phyloP scores from a whole-genome alignment of 2,113 vertebrate species.

The Halcyon malimbica region DNA sequence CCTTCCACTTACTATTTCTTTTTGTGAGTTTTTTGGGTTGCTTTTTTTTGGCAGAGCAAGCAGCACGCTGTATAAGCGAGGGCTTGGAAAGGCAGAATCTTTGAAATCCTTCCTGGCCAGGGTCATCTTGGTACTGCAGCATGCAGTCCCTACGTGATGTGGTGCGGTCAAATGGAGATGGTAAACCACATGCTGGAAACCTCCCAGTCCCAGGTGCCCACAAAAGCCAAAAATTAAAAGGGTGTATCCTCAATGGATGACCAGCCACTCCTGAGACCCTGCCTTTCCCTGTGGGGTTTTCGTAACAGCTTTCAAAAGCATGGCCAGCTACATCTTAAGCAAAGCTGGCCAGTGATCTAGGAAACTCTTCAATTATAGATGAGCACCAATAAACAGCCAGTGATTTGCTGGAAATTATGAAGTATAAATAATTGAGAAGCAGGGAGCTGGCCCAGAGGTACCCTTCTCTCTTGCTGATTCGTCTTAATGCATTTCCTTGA shows the following conservation, averaged over 20 bases:
- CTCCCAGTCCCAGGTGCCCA: conserved; percentile 75
- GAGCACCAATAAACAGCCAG: conserved; percentile 80
- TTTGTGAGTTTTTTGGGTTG: no score
- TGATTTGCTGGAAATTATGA: conserved; percentile 83
- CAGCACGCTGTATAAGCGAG: not conserved
- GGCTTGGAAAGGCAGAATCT: not conserved
- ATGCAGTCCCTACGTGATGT: not conserved
- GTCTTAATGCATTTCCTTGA: conserved; percentile 80
- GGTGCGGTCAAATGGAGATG: conserved; percentile 62
- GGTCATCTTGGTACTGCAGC: conserved; percentile 7
- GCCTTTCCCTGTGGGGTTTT: conserved; percentile 47
- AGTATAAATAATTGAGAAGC: conserved; percentile 81
- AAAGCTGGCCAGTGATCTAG: conserved; percentile 79
- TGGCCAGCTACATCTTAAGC: conserved; percentile 68
- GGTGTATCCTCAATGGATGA: conserved; percentile 75
- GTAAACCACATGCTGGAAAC: conserved; percentile 77
- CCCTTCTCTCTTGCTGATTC: conserved; percentile 72
- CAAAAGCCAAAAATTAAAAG: conserved; percentile 85
- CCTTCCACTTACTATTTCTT: not conserved
- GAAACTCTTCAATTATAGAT: conserved; percentile 82
- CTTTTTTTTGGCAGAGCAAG: not conserved
- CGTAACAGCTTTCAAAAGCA: conserved; percentile 75
- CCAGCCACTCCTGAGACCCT: conserved; percentile 76
- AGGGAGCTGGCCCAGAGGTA: conserved; percentile 68
- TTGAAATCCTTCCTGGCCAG: not conserved